Evolutionary conservation across 2,113 vertebrate species (phyloP).

Genomic region (Anguilla japonica): DNA sequence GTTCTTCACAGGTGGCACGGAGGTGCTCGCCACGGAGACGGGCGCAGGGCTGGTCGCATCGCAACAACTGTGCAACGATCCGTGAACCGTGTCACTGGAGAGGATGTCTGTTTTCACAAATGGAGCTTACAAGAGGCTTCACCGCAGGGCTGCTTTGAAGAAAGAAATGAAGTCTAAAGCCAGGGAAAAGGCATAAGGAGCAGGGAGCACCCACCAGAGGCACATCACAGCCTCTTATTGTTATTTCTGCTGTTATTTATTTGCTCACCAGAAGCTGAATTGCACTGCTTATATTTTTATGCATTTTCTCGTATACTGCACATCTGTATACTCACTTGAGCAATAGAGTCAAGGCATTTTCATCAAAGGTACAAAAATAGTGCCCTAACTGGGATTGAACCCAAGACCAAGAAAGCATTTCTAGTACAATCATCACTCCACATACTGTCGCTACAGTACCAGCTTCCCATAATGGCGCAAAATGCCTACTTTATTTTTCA

Average conservation of each 20-base stretch:
- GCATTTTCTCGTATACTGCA: background rate
- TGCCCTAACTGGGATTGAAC: background rate
- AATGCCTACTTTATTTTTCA: background rate
- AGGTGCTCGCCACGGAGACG: background rate
- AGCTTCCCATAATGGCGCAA: background rate
- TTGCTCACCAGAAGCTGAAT: background rate
- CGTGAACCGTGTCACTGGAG: background rate
- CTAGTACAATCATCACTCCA: background rate
- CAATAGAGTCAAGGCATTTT: background rate
- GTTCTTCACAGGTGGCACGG: slow-evolving; percentile 44
- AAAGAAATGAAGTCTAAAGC: background rate
- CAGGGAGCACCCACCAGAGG: background rate
- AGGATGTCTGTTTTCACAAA: background rate
- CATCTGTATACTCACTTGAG: background rate
- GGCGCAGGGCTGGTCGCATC: background rate
- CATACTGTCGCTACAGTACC: background rate
- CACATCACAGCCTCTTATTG: background rate
- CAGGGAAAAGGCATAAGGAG: background rate
- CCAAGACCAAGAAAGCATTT: background rate
- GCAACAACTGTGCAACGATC: background rate
- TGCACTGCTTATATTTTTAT: background rate
- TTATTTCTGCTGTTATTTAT: background rate
- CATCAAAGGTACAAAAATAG: background rate
- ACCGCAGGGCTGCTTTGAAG: background rate
- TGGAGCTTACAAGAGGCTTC: background rate